Base-by-base conservation (phyloP, 1,140 invertebrate genomes). In the Pachyrhynchus sulphureomaculatus region DNA sequence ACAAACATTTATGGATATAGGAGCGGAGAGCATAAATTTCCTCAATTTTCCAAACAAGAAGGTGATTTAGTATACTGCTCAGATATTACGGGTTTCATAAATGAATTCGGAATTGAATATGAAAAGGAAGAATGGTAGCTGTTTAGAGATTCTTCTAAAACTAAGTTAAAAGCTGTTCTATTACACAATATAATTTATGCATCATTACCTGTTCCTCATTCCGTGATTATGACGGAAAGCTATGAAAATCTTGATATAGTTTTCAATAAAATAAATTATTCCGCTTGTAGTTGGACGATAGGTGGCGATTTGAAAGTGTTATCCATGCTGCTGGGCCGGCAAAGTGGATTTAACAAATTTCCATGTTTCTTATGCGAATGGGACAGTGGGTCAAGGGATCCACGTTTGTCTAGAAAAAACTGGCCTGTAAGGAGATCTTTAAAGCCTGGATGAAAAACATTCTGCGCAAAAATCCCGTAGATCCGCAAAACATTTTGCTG, bases 71-170 rank as follows among this genome's bases (percentile, higher is more conserved):
- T 60, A 36, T 73, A 67, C 42, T 72, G 69, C 39, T 39, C 56
- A 26, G 53, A 71, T 65, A 51, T 72, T 32, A 23, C 39, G 12
- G 59, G 45, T 37, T 20, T 73, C 39, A 69, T 75, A 29, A 24
- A 69, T 20, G 17, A 36, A 13, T 33, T 51, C 4, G 21, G 33
- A 10, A 32, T 33, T 34, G n/a, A 20, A 18, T 18, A 34, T 20
- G 17, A 51, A 15, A 15, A 13, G 32, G 24, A 45, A 17, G 48
- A 69, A 21, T 71, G 67, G 67, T 48, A 64, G 18, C 59, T 73
- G n/a, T 73, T 71, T 36, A 70, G 71, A 42, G 66, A 71, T 54
- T 49, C 41, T 10, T 67, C 65, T 10, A 73, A 69, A 39, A 60
- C 42, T 57, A 73, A 71, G 52, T 52, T 75, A 39, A 72, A 71